phyloP scores from a whole-genome alignment of 1,140 invertebrate species.

The Euglossa dilemma region DNA sequence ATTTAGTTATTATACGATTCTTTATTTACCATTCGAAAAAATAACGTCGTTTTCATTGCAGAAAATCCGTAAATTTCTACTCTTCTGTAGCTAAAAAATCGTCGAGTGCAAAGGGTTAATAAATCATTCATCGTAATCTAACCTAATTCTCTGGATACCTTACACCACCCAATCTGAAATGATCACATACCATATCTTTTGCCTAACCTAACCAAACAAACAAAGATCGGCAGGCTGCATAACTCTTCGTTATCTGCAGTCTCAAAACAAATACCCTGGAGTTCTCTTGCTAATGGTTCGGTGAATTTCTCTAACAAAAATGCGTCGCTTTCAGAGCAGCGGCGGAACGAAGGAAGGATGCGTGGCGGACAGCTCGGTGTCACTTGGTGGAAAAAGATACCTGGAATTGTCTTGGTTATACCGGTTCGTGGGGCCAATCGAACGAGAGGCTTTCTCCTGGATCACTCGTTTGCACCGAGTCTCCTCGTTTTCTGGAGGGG shows the following conservation, averaged over 20 bases:
- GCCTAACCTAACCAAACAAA: background rate
- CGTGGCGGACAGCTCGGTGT: background rate
- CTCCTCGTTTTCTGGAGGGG: slow-evolving; percentile 73
- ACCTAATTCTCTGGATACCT: no score
- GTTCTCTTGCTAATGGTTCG: background rate
- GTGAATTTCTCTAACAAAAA: slow-evolving; percentile 28
- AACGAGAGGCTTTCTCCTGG: slow-evolving; percentile 76
- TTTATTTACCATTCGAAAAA: no score
- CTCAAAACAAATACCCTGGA: background rate
- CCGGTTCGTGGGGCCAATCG: slow-evolving; percentile 62
- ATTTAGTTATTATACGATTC: no score
- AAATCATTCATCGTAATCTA: background rate
- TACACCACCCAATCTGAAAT: background rate
- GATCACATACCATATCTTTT: background rate
- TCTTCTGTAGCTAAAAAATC: no score
- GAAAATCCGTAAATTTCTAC: no score
- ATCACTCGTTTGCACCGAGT: slow-evolving; percentile 67
- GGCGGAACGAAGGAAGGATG: background rate
- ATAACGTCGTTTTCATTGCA: no score
- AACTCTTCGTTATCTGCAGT: background rate
- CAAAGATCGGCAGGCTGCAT: no score
- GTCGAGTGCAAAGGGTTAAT: background rate
- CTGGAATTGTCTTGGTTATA: slow-evolving; percentile 13
- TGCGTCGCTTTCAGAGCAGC: background rate
- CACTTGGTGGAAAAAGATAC: slow-evolving; percentile 10